phyloP scores from a whole-genome alignment of 1,140 invertebrate species.

The Papilio aristodemus region DNA sequence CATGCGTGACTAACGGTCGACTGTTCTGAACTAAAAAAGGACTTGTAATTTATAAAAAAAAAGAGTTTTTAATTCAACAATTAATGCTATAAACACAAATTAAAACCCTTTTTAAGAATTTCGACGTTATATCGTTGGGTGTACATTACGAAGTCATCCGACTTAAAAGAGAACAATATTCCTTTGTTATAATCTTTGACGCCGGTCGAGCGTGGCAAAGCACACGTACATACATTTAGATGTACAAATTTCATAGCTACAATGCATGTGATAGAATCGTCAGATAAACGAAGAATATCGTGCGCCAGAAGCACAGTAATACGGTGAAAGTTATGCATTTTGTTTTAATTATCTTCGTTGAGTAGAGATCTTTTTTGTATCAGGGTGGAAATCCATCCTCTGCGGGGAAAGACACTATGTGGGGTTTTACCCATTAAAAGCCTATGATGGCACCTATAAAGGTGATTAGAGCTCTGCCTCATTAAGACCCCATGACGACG shows the following conservation, averaged over 20 bases:
- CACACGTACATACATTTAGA: slow-evolving; percentile 19
- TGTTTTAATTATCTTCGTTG: not conserved
- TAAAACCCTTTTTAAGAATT: not conserved
- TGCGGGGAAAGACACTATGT: too few species aligned
- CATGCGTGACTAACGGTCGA: slow-evolving; percentile 1
- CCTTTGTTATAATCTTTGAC: slow-evolving; percentile 25
- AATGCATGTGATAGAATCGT: slow-evolving; percentile 27
- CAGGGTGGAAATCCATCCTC: too few species aligned
- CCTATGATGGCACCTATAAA: too few species aligned
- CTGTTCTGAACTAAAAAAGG: not conserved
- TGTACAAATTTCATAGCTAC: slow-evolving; percentile 8
- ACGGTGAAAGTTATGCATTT: slow-evolving; percentile 19
- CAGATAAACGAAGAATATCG: slow-evolving; percentile 23
- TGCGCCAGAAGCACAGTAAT: slow-evolving; percentile 17
- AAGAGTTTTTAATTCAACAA: too few species aligned
- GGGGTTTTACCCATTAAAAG: too few species aligned
- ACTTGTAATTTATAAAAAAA: not conserved
- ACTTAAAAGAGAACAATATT: slow-evolving; percentile 32
- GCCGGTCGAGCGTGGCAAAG: slow-evolving; percentile 26
- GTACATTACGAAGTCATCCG: slow-evolving; percentile 15
- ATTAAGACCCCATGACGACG: too few species aligned
- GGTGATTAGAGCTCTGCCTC: too few species aligned
- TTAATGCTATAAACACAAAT: not conserved
- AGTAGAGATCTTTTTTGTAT: too few species aligned
- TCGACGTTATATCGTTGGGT: slow-evolving; percentile 10